A percentile compares a stretch with the other conserved stretches of the same genome.
Conservation (phyloP, 2,888 invertebrate species). For the Nineta flava region DNA sequence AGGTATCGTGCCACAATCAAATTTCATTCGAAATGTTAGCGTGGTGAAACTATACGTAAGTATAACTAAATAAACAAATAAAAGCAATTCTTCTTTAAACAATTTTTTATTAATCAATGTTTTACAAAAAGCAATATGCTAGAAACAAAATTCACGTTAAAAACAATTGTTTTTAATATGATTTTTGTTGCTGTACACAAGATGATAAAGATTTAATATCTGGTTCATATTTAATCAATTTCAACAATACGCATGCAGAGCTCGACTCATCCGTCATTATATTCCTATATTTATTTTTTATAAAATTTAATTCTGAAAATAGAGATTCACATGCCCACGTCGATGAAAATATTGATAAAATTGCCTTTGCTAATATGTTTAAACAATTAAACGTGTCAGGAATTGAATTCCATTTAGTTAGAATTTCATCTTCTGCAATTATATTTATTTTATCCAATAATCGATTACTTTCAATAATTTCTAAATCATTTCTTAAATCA, state of each 20-base stretch:
- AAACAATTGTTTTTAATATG: no score
- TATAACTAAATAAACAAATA: no score
- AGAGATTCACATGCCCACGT: background rate
- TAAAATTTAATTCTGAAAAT: constrained; percentile 10
- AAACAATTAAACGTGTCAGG: constrained; percentile 2
- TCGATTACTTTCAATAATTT: constrained; percentile 2
- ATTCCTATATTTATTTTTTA: constrained; percentile 11
- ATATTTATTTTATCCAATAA: background rate
- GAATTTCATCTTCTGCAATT: background rate
- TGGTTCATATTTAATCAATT: constrained; percentile 3
- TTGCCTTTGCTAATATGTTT: constrained; percentile 1
- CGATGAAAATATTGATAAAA: constrained; percentile 2
- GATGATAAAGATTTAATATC: background rate
- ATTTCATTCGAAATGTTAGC: no score
- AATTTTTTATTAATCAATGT: no score
- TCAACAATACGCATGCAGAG: constrained; percentile 10
- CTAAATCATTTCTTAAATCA: constrained; percentile 4
- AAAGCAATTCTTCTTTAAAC: no score
- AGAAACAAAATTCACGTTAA: no score
- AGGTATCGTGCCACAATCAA: no score
- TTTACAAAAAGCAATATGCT: no score
- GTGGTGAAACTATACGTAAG: no score
- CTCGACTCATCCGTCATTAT: constrained; percentile 10
- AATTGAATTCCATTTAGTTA: constrained; percentile 1
- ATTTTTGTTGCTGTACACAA: no score